Evolutionary conservation across 1,140 invertebrate genomes (phyloP).

Genomic region (Zaprionus kolodkinae): DNA sequence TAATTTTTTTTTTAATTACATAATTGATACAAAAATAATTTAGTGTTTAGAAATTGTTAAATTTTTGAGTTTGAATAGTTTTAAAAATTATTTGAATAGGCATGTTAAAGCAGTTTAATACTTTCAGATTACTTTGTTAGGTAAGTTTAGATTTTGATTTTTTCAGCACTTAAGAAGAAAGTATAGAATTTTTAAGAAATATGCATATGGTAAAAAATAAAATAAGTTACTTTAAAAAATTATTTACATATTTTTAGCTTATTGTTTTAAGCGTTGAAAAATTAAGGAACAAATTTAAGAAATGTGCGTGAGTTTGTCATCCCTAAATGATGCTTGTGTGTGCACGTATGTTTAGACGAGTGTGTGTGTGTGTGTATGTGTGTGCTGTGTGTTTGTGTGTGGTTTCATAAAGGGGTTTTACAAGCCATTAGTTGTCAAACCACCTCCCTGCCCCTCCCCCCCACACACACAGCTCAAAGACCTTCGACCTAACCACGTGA

Average conservation of each 20-base stretch:
- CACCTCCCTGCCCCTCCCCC: background rate
- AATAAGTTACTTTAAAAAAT: background rate
- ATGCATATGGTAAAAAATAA: background rate
- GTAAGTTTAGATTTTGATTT: background rate
- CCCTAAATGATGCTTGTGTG: conserved; percentile 15
- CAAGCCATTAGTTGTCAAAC: conserved; percentile 74
- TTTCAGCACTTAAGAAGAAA: background rate
- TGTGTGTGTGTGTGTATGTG: background rate
- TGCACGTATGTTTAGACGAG: background rate
- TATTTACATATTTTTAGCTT: background rate
- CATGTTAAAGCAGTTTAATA: background rate
- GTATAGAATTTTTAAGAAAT: background rate
- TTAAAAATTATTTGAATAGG: background rate
- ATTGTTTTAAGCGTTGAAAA: background rate
- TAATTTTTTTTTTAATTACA: background rate
- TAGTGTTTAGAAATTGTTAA: background rate
- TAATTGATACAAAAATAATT: background rate
- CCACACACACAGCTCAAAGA: background rate
- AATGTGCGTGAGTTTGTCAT: conserved; percentile 22
- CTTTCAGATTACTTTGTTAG: background rate
- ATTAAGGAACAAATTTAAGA: background rate
- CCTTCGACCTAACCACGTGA: background rate
- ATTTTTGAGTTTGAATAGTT: background rate
- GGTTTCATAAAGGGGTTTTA: conserved; percentile 64
- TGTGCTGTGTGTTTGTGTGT: conserved; percentile 10